Base-by-base conservation (phyloP, 2,888 invertebrate species). In the Gymnoscelis rufifasciata region DNA sequence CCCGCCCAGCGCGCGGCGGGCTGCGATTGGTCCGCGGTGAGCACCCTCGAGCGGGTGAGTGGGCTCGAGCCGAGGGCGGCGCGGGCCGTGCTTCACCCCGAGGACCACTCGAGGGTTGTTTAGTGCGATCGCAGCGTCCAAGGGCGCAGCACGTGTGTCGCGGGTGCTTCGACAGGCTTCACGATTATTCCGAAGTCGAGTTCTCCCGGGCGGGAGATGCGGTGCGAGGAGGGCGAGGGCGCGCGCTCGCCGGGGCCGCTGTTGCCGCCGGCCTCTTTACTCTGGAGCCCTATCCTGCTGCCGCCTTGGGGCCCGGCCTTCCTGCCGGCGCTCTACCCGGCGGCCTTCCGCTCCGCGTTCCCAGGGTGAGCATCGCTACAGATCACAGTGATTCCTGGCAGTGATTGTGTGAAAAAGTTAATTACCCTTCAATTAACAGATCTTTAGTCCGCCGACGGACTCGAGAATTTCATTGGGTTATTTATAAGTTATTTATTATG, bases 221-320 rank as follows among this genome's bases (percentile, higher is more conserved):
- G 86, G 75, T 79, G 84, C 50, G 88, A 87, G 79, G 83, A 86
- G 68, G 84, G 83, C 54, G 82, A 78, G 59, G 75, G 75, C 56
- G 76, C 75, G 69, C 82, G 81, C 55, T 76, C 82, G 61, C 81
- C 78, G 60, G 75, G 75, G 72, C 84, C 86, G 66, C 78, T 83
- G 66, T 75, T 84, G 66, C 90, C 90, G 52, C 89, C 90, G 44
- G 89, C 91, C n/a, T 92, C 93, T 45, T 88, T 93, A 71, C 78
- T 93, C 11, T 93, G 93, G 93, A 93, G 93, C 65, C 94, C 94
- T 33, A 91, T 93, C 52, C 77, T 94, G 65, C 80, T 94, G 74
- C 92, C 92, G 60, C 93, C 93, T 13, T 94, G 93, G 93, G 93
- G 92, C 42, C 93, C 93, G 59, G 92, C 93, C 28, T 88, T 93